phyloP scores from a whole-genome alignment of 2,113 vertebrate species.

The Embiotoca jacksoni region DNA sequence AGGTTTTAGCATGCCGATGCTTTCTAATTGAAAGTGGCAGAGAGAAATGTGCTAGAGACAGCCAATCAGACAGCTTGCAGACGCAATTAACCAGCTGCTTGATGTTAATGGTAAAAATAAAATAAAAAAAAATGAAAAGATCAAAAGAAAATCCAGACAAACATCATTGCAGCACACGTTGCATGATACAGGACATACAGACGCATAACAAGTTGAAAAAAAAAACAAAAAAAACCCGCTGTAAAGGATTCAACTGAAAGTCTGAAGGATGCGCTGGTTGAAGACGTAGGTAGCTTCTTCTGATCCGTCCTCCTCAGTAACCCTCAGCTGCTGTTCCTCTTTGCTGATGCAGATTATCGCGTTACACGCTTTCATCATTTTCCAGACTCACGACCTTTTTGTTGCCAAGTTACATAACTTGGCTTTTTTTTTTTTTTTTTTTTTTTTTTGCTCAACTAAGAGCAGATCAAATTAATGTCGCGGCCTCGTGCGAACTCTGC shows the following conservation, averaged over 20 bases:
- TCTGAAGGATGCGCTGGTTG: neutral
- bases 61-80: neutral
- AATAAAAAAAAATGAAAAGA: no score
- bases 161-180: no score
- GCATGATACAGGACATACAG: no score
- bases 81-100: neutral
- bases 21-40: no score
- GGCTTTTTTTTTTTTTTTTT: constrained; percentile 11
- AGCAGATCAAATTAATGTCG: constrained; percentile 14
- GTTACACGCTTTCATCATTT: constrained; percentile 19
- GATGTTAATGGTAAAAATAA: neutral
- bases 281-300: neutral
- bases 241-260: neutral
- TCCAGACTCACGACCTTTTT: constrained; percentile 41
- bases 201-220: no score
- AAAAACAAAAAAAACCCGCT: neutral
- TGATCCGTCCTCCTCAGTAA: no score
- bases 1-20: no score
- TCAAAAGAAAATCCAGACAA: no score
- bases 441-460: neutral
- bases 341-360: constrained; percentile 1
- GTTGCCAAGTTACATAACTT: constrained; percentile 37
- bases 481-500: neutral
- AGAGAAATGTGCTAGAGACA: neutral
- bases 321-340: neutral